These are phyloP conservation scores for Whitmania pigra DNA, from an alignment of 1,140 invertebrate species.

Conservation along the genomic window DNA sequence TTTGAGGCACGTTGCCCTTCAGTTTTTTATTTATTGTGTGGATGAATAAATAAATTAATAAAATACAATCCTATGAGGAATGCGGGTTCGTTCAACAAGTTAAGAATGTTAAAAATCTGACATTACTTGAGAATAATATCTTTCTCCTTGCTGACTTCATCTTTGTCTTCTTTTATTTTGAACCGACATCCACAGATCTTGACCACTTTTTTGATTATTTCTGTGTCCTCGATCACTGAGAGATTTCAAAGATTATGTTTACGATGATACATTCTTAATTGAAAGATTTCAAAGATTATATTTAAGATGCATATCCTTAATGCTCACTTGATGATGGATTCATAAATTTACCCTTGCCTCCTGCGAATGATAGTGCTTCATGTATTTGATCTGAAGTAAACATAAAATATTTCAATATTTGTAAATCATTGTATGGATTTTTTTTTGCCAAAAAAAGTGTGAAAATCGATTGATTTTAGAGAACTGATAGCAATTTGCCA, in stretches of 20 bases:
- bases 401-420: too few relatives aligned
- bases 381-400: background rate
- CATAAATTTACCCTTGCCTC: background rate
- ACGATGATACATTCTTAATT: background rate
- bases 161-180: slow-evolving; percentile 39
- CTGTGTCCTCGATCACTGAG: slow-evolving; percentile 43
- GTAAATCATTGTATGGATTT: too few relatives aligned
- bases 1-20: background rate
- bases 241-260: slow-evolving; percentile 13
- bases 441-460: too few relatives aligned
- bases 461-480: too few relatives aligned
- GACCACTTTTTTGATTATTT: slow-evolving; percentile 52
- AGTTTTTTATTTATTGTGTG: background rate
- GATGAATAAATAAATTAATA: background rate
- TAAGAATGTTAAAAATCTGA: background rate
- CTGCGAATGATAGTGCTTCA: background rate
- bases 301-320: too few relatives aligned
- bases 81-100: background rate
- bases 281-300: too few relatives aligned
- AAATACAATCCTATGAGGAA: too few relatives aligned
- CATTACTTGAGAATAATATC: slow-evolving; percentile 27
- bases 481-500: too few relatives aligned
- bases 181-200: slow-evolving; percentile 53
- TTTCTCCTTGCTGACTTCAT: slow-evolving; percentile 38
- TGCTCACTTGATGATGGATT: background rate